Conservation (phyloP, 1,140 invertebrate genomes). For the Kradibia gibbosae region DNA sequence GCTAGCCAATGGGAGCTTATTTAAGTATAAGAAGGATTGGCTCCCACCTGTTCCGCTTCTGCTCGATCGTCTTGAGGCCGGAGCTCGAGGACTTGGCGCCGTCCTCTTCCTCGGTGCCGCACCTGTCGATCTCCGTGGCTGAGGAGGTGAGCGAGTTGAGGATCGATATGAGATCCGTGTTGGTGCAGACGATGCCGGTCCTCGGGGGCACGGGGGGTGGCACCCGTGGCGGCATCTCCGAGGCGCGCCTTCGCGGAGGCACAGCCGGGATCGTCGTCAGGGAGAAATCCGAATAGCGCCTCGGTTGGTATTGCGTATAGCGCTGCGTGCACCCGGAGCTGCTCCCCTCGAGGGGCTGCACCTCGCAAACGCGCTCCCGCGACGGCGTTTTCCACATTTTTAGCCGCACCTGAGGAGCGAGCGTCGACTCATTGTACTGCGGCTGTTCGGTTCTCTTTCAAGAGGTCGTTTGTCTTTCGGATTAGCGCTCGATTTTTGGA, state of each 20-base stretch:
- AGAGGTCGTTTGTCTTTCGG: too few species aligned
- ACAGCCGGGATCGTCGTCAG: constrained; percentile 72
- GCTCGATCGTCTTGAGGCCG: constrained; percentile 63
- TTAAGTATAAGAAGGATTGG: not conserved
- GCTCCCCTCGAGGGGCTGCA: constrained; percentile 81
- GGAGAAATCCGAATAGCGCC: constrained; percentile 83
- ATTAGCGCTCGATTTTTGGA: too few species aligned
- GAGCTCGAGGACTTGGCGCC: constrained; percentile 52
- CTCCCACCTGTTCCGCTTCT: constrained; percentile 65
- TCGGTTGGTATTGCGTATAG: constrained; percentile 74
- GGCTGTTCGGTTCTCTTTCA: too few species aligned
- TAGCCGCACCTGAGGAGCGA: constrained; percentile 75
- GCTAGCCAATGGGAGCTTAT: too few species aligned
- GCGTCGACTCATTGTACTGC: not conserved
- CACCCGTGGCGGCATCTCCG: constrained; percentile 76
- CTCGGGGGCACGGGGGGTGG: constrained; percentile 56
- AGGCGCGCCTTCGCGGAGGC: constrained; percentile 71
- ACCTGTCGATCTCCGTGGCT: constrained; percentile 81
- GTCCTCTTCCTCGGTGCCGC: constrained; percentile 61
- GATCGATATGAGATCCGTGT: constrained; percentile 84
- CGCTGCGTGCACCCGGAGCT: constrained; percentile 73
- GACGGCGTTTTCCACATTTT: constrained; percentile 85
- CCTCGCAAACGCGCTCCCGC: constrained; percentile 85
- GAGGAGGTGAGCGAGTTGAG: constrained; percentile 85
- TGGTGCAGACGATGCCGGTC: constrained; percentile 82